These are phyloP conservation scores for Odontamblyopus rebecca DNA, from an alignment of 2,797 vertebrate species.

Conservation along the genomic window DNA sequence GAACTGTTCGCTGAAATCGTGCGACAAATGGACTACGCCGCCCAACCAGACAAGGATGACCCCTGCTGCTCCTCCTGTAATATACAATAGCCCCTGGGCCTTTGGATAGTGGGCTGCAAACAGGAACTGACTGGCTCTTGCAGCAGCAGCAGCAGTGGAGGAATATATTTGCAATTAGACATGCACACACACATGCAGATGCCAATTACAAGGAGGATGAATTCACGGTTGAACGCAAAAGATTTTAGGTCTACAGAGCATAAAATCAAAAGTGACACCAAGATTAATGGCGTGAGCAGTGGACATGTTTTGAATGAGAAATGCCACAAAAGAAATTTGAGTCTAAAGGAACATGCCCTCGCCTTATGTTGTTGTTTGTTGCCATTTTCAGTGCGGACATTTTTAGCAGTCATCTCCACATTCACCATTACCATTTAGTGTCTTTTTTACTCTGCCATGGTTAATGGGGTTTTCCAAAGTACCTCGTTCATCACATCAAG, in stretches of 20 bases:
- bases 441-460: constrained; percentile 41
- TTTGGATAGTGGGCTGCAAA: constrained; percentile 40
- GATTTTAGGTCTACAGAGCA: constrained; percentile 62
- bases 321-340: constrained; percentile 64
- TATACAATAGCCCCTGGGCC: constrained; percentile 90
- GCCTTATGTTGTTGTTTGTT: constrained; percentile 68
- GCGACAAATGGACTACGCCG: constrained; percentile 98
- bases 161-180: constrained; percentile 45
- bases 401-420: constrained; percentile 23
- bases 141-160: constrained; percentile 29
- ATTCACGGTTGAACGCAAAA: constrained; percentile 60
- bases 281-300: constrained; percentile 55
- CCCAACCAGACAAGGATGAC: constrained; percentile 98
- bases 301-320: constrained; percentile 54
- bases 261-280: constrained; percentile 61
- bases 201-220: constrained; percentile 49
- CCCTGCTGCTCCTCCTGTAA: constrained; percentile 98
- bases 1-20: constrained; percentile 99
- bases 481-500: constrained; percentile 22
- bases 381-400: constrained; percentile 29
- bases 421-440: constrained; percentile 33
- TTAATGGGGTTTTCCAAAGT: constrained; percentile 18
- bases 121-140: constrained; percentile 39
- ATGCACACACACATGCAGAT: constrained; percentile 48
- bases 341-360: constrained; percentile 66